These are phyloP conservation scores for Ethmia dodecea DNA, from an alignment of 2,888 invertebrate species.

Conservation along the genomic window DNA sequence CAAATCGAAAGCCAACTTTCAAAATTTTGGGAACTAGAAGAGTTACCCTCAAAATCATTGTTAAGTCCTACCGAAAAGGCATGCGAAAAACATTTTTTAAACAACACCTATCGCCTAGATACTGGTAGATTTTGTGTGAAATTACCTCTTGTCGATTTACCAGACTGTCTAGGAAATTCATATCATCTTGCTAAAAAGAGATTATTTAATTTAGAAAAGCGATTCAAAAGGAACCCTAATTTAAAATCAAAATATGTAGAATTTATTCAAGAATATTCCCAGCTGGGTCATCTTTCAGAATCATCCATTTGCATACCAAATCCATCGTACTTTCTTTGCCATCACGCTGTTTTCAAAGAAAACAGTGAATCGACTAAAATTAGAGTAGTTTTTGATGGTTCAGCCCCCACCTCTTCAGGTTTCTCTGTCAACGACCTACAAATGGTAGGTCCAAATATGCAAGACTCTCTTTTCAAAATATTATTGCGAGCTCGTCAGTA, in stretches of 20 bases:
- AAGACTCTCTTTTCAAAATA: constrained; percentile 26
- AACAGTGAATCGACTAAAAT: constrained; percentile 28
- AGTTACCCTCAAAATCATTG: constrained; percentile 14
- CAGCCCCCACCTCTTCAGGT: constrained; percentile 21
- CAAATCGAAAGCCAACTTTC: constrained; percentile 12
- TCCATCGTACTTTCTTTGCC: constrained; percentile 26
- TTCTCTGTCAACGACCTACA: constrained; percentile 33
- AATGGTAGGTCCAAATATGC: constrained; percentile 25
- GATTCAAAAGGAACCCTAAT: constrained; percentile 6
- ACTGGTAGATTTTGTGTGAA: constrained; percentile 1
- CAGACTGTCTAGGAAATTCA: neutral
- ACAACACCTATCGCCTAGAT: neutral
- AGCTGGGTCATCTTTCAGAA: constrained; percentile 11
- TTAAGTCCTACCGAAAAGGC: constrained; percentile 11
- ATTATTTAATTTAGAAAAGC: constrained; percentile 12
- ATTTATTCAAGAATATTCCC: constrained; percentile 13
- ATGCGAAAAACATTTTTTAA: constrained; percentile 11
- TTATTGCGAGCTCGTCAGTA: constrained; percentile 22
- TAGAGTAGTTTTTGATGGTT: constrained; percentile 33
- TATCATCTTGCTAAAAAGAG: constrained; percentile 3
- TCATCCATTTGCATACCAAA: neutral
- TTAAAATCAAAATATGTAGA: constrained; percentile 9
- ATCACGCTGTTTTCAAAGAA: constrained; percentile 29
- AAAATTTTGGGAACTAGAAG: constrained; percentile 24
- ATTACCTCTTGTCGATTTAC: neutral